Base-by-base conservation (phyloP, 2,888 invertebrate genomes). In the Seira ritae region DNA sequence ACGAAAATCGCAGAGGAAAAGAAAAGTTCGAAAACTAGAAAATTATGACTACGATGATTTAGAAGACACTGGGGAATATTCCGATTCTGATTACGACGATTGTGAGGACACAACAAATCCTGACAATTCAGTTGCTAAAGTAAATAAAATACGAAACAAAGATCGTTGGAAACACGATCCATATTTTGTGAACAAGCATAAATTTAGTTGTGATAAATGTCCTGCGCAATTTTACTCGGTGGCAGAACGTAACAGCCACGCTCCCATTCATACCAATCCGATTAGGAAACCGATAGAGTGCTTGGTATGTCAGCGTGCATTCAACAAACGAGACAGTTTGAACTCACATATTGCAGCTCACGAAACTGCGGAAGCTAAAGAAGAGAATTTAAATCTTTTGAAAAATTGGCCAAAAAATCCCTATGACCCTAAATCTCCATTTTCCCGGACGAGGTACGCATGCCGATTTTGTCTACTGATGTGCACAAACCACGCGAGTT, bases 301-400 rank as follows among this genome's bases (percentile, higher is more conserved):
- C 19, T 67, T 68, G 0, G 42, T 77, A 15, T 77, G 77, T 17
- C 6, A 17, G 17, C 55, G 77, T 12, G 23, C 69, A 6, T 77
- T 77, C 19, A 77, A 77, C 69, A 77, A 77, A 69, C 17, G 77
- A 6, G 77, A 77, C 42, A 62, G 60, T 37, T 62, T 77, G 22
- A 77, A 77, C 42, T 19, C 17, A 1, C 77, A 77, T 24, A 67
- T 67, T 19, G 55, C 62, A 15, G 20, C 60, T 42, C 77, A 77
- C 20, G 69, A 69, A 17, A 60, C 23, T 1, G 69, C 77, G 3
- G 77, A 77, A 42, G 77, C 23, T 1, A 50, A 24, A 2, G 60
- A 77, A 37, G 42, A 20, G n/a, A 69, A 46, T 12, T 67, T 67
- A 1, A 50, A 62, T 60, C 20, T 77, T 1, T 3, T 77, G 8